Evolutionary conservation across 2,888 invertebrate genomes (phyloP).

Genomic region (Endomychus coccineus): DNA sequence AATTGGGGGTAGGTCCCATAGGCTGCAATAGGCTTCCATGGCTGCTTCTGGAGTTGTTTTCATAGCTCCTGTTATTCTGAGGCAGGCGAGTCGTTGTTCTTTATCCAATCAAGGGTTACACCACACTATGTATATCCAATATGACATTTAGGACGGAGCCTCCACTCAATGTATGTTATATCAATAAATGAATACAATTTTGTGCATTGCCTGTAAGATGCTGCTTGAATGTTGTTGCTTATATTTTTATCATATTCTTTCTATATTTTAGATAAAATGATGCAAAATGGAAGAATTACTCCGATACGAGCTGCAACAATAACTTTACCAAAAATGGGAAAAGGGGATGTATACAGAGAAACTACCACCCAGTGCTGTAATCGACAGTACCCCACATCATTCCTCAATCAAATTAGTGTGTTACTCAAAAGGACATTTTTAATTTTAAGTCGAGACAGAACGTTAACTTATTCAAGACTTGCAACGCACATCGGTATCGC

Average conservation of each 20-base stretch:
- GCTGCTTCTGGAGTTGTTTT: no score
- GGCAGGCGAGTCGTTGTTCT: no score
- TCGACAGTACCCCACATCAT: slow-evolving; percentile 50
- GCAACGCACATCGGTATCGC: slow-evolving; percentile 76
- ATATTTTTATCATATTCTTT: background rate
- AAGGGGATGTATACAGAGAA: slow-evolving; percentile 18
- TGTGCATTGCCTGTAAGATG: no score
- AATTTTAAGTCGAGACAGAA: slow-evolving; percentile 61
- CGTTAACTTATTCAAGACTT: slow-evolving; percentile 69
- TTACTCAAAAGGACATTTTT: slow-evolving; percentile 57
- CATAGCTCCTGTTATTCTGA: no score
- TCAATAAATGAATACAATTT: no score
- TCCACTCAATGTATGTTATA: no score
- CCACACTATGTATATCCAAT: no score
- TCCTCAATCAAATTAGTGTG: slow-evolving; percentile 51
- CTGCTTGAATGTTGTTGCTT: no score
- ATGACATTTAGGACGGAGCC: no score
- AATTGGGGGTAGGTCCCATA: no score
- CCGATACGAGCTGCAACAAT: slow-evolving; percentile 46
- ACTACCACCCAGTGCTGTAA: slow-evolving; percentile 23
- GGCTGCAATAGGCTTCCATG: no score
- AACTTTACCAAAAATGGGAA: slow-evolving; percentile 24
- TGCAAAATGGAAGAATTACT: slow-evolving; percentile 47
- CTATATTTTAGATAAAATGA: slow-evolving; percentile 45
- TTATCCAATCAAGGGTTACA: no score